Evolutionary conservation across 2,797 vertebrate species (phyloP).

Genomic region (Pseudochromis fuscus): DNA sequence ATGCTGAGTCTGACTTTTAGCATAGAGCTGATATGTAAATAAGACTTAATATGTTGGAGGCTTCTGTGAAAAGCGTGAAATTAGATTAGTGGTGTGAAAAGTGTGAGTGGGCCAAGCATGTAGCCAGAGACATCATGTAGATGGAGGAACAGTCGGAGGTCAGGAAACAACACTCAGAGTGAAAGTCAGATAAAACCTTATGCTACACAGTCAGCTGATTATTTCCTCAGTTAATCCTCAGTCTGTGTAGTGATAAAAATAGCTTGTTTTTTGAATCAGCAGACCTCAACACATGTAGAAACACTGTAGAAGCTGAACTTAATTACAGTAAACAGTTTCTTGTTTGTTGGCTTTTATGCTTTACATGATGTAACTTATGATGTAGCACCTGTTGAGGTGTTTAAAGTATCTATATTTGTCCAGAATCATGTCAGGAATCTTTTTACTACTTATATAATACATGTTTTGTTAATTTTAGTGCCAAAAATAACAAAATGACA

Average conservation of each 20-base stretch:
- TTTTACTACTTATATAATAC: too few relatives aligned
- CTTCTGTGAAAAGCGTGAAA: not conserved
- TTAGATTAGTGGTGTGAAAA: not conserved
- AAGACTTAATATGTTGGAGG: conserved; percentile 31
- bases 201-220: not conserved
- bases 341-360: too few relatives aligned
- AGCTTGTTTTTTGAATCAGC: not conserved
- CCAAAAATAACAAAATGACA: too few relatives aligned
- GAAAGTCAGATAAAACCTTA: not conserved
- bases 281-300: too few relatives aligned
- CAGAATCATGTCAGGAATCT: too few relatives aligned
- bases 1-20: conserved; percentile 19
- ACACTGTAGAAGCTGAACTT: too few relatives aligned
- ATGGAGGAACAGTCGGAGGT: too few relatives aligned
- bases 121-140: not conserved
- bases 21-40: conserved; percentile 35
- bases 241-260: not conserved
- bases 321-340: too few relatives aligned
- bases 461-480: too few relatives aligned
- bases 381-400: too few relatives aligned
- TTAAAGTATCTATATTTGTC: too few relatives aligned
- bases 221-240: not conserved
- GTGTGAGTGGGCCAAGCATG: conserved; percentile 1
- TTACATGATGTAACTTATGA: too few relatives aligned
- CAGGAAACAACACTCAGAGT: not conserved